phyloP scores from a whole-genome alignment of 2,113 vertebrate species.

The Rhagologus leucostigma region DNA sequence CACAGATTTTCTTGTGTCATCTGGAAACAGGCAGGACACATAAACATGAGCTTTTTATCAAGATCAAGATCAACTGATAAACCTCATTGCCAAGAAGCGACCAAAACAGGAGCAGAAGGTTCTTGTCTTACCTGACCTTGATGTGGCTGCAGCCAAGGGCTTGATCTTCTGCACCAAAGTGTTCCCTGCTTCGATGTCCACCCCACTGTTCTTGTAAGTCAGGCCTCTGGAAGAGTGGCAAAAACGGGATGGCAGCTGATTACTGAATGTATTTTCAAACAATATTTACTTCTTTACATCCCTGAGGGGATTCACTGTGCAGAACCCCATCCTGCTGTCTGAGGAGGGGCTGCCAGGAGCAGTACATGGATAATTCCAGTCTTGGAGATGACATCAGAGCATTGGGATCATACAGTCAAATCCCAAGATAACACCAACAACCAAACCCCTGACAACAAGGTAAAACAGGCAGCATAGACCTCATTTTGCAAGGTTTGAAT shows the following conservation, averaged over 20 bases:
- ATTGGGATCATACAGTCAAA: neutral
- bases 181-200: constrained; percentile 92
- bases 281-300: neutral
- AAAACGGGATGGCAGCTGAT: neutral
- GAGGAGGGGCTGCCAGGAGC: neutral
- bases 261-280: neutral
- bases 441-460: neutral
- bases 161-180: constrained; percentile 89
- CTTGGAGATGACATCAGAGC: neutral
- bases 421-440: neutral
- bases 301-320: neutral
- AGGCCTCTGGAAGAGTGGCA: constrained; percentile 76
- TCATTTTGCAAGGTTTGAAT: neutral
- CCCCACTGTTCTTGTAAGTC: constrained; percentile 94
- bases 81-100: neutral
- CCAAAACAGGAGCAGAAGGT: neutral
- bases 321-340: neutral
- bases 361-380: neutral
- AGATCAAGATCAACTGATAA: neutral
- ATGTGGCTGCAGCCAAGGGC: constrained; percentile 89
- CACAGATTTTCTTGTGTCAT: neutral
- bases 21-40: neutral
- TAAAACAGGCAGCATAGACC: neutral
- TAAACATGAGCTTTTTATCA: neutral
- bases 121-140: constrained; percentile 82